Base-by-base conservation (phyloP, 1,140 invertebrate species). In the Conus betulinus region DNA sequence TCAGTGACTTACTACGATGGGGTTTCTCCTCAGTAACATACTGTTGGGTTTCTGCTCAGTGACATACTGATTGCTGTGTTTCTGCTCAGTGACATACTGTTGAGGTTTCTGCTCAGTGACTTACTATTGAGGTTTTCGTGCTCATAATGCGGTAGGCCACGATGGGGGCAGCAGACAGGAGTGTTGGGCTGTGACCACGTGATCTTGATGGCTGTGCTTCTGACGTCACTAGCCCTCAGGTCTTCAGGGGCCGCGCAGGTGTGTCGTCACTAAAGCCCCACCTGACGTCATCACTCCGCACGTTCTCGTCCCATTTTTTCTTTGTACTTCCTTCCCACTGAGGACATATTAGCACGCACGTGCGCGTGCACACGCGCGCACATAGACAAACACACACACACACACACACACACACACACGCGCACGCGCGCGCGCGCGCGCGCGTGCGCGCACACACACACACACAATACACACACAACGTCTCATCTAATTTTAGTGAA, bases 61-160 rank as follows among this genome's bases (percentile, higher is more conserved):
- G 39, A 39, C 39, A 1, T 1, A 39, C 39, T 39, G 3, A 1
- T 39, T 39, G 39, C 0, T 27, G 82, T 27, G 82, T 89, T 90
- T 25, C 85, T 82, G 85, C 57, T 11, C 57, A 60, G 15, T 60
- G 57, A 60, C 57, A 60, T 60, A 60, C 57, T 60, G 57, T 60
- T 60, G 15, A 60, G 57, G 57, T 60, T 87, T 0, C 79, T 82
- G 5, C 85, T 85, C 15, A 88, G 39, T 60, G 57, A 84, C 53
- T 20, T 8, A 90, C 89, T 71, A 76, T 87, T 79, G 15, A 88
- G 55, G 74, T 87, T 87, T 0, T 67, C 74, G 5, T 84, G 7
- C 86, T 86, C 17, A 88, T 55, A 74, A 90, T 90, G 25, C 85
- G 71, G 85, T 90, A 90, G 7, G 90, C 90, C 51, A 90, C 85